Percentiles rank a stretch among this genome's conserved stretches.
phyloP scores from a whole-genome alignment of 2,888 invertebrate species.

The Patella pellucida region DNA sequence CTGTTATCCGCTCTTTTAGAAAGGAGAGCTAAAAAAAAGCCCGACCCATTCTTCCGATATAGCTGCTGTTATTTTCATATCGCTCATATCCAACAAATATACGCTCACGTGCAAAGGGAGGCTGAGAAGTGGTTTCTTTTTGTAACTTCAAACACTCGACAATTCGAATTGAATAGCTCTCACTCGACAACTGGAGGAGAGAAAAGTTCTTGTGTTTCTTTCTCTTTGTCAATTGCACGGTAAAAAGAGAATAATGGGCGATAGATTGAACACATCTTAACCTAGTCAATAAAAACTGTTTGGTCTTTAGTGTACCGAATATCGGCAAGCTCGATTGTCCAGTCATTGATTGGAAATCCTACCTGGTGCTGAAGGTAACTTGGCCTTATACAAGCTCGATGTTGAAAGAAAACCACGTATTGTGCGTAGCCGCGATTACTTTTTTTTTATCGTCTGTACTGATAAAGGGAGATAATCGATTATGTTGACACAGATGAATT shows the following conservation, averaged over 20 bases:
- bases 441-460: neutral
- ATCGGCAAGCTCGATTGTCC: neutral
- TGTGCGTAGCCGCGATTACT: neutral
- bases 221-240: neutral
- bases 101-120: neutral
- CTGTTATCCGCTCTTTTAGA: neutral
- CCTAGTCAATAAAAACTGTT: neutral
- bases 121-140: neutral
- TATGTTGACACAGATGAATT: slow-evolving; percentile 4
- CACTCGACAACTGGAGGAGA: neutral
- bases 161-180: neutral
- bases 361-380: too few species aligned
- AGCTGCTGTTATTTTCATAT: neutral
- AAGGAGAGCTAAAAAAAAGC: neutral
- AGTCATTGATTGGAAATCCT: neutral
- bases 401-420: neutral
- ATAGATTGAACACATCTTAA: neutral
- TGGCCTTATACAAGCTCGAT: too few species aligned
- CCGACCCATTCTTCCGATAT: neutral
- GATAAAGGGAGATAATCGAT: neutral
- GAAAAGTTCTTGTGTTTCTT: neutral
- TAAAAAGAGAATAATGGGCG: neutral
- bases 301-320: slow-evolving; percentile 1
- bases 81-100: neutral
- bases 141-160: neutral